Evolutionary conservation across 2,888 invertebrate species (phyloP).

Genomic region (Coleophora deauratella): DNA sequence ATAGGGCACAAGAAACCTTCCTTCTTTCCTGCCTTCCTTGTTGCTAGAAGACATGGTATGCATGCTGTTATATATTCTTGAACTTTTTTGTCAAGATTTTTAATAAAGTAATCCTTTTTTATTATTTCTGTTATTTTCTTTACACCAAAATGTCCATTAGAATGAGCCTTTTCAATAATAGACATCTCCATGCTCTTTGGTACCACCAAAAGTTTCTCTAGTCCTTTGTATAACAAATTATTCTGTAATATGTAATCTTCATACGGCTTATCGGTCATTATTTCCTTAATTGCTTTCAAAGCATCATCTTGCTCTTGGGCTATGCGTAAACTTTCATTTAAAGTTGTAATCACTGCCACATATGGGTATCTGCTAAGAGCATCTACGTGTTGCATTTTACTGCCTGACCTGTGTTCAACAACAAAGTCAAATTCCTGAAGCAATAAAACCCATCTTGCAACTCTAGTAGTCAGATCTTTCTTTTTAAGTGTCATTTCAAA

Average conservation of each 20-base stretch:
- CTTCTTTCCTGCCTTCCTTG: constrained; percentile 23
- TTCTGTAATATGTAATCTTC: constrained; percentile 18
- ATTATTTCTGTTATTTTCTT: constrained; percentile 14
- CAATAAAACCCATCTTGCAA: constrained; percentile 16
- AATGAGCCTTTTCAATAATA: constrained; percentile 15
- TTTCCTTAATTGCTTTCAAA: constrained; percentile 14
- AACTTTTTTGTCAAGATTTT: constrained; percentile 14
- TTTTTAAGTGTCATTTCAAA: constrained; percentile 7
- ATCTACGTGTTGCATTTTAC: constrained; percentile 15
- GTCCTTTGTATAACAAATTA: constrained; percentile 19
- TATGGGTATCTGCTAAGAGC: constrained; percentile 14
- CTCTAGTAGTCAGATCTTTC: no score
- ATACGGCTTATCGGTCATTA: constrained; percentile 12
- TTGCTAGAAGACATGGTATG: constrained; percentile 18
- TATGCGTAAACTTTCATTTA: constrained; percentile 10
- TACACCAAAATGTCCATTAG: constrained; percentile 18
- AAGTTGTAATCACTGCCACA: background rate
- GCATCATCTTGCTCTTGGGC: constrained; percentile 18
- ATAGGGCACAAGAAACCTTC: constrained; percentile 28
- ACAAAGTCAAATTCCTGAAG: constrained; percentile 14
- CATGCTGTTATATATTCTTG: constrained; percentile 12
- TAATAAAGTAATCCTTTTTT: constrained; percentile 15
- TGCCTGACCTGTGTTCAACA: constrained; percentile 10
- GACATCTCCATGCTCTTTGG: constrained; percentile 30
- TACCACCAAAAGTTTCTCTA: constrained; percentile 22